Percentiles rank a stretch among this genome's conserved stretches.
Evolutionary conservation across 2,888 invertebrate genomes (phyloP).

Genomic region (Reticulitermes lucifugus): DNA sequence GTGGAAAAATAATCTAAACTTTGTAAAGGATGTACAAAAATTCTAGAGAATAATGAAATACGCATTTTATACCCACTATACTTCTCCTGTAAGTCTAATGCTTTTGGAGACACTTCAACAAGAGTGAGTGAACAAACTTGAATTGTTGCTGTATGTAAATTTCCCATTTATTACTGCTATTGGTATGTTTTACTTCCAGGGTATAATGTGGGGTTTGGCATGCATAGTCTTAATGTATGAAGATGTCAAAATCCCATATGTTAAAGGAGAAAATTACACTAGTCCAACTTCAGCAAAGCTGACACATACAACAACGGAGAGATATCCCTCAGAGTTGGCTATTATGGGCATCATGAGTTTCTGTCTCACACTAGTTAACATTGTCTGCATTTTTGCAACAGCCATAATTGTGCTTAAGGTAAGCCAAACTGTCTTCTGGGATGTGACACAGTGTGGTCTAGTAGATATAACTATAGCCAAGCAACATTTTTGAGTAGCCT

Average conservation of each 20-base stretch:
- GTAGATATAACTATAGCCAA: too few relatives aligned
- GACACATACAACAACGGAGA: constrained; percentile 16
- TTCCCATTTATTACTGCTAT: background rate
- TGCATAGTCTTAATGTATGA: constrained; percentile 79
- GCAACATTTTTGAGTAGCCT: too few relatives aligned
- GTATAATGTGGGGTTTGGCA: constrained; percentile 78
- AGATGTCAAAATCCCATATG: constrained; percentile 75
- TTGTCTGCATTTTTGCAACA: constrained; percentile 84
- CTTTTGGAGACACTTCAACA: too few relatives aligned
- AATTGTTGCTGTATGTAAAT: too few relatives aligned
- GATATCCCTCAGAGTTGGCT: constrained; percentile 77
- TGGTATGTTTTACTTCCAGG: constrained; percentile 64
- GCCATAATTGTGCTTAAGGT: constrained; percentile 82
- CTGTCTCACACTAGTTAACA: constrained; percentile 83
- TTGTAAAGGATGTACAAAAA: too few relatives aligned
- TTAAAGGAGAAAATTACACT: constrained; percentile 73
- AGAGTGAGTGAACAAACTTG: too few relatives aligned
- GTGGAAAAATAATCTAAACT: too few relatives aligned
- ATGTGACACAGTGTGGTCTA: too few relatives aligned
- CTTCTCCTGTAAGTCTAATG: too few relatives aligned
- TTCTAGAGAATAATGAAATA: too few relatives aligned
- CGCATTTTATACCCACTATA: too few relatives aligned
- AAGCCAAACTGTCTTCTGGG: constrained; percentile 41
- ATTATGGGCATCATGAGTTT: constrained; percentile 84
- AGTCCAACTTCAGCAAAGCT: constrained; percentile 65